A percentile compares a stretch with the other conserved stretches of the same genome.
Conservation (phyloP, 2,888 invertebrate genomes). For the Tenthredo amoena region DNA sequence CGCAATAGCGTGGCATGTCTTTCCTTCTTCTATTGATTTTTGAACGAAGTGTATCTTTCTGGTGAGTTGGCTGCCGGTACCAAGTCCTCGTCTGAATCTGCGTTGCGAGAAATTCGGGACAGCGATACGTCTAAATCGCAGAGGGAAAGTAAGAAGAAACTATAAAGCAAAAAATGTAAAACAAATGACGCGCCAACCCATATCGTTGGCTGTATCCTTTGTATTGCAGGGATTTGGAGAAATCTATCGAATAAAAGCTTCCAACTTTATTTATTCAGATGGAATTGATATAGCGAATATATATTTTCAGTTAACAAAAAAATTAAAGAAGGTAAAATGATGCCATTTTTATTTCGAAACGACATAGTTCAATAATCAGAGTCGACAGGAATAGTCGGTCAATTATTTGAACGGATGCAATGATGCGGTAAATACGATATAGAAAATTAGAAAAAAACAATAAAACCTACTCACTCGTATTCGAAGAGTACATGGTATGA, state of each 20-base stretch:
- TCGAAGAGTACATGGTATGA: background rate
- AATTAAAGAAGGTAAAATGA: background rate
- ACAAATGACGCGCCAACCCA: too few species aligned
- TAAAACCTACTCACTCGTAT: too few species aligned
- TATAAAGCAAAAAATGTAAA: background rate
- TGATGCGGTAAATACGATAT: too few species aligned
- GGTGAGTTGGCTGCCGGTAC: too few species aligned
- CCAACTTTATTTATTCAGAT: background rate
- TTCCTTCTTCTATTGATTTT: too few species aligned
- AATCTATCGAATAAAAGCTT: background rate
- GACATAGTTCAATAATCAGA: background rate
- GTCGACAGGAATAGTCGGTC: background rate
- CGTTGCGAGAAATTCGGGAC: background rate
- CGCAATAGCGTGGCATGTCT: too few species aligned
- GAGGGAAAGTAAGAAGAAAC: background rate
- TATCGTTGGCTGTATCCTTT: too few species aligned
- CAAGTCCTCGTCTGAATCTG: too few species aligned
- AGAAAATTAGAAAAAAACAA: background rate
- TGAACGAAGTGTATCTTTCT: too few species aligned
- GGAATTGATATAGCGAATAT: background rate
- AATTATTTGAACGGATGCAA: background rate
- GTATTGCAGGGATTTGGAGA: background rate
- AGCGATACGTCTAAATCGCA: background rate
- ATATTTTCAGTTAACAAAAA: background rate
- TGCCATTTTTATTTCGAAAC: background rate